Evolutionary conservation across 2,888 invertebrate genomes (phyloP).

Genomic region (Ophioninae sp.): DNA sequence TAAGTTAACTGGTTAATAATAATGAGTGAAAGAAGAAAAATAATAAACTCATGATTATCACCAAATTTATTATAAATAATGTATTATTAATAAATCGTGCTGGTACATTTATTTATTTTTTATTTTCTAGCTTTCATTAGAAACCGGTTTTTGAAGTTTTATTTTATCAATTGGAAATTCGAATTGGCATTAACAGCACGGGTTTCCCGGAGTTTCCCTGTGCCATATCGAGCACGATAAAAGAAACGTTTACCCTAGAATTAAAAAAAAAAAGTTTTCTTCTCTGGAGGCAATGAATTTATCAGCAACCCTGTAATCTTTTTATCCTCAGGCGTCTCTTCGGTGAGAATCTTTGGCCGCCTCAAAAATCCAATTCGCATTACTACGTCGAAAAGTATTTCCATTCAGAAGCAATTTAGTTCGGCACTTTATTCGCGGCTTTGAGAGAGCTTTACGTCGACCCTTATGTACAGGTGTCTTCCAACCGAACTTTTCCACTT

Average conservation of each 20-base stretch:
- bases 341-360: not conserved
- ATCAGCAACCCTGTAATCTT: not conserved
- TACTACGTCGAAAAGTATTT: conserved; percentile 17
- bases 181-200: too few species aligned
- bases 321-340: not conserved
- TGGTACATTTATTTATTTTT: too few species aligned
- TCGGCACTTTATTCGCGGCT: conserved; percentile 31
- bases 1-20: too few species aligned
- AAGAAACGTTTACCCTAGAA: not conserved
- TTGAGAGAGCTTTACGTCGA: conserved; percentile 11
- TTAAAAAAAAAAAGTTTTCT: not conserved
- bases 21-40: too few species aligned
- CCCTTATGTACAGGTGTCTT: conserved; percentile 13
- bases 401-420: conserved; percentile 32
- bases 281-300: not conserved
- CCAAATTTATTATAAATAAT: too few species aligned
- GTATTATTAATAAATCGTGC: too few species aligned
- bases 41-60: too few species aligned
- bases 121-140: too few species aligned
- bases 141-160: too few species aligned
- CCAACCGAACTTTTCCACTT: not conserved
- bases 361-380: conserved; percentile 10
- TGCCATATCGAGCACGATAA: not conserved
- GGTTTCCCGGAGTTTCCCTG: not conserved
- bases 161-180: too few species aligned